Evolutionary conservation across 2,113 vertebrate genomes (phyloP).

Genomic region (Choloepus hoffmanni): DNA sequence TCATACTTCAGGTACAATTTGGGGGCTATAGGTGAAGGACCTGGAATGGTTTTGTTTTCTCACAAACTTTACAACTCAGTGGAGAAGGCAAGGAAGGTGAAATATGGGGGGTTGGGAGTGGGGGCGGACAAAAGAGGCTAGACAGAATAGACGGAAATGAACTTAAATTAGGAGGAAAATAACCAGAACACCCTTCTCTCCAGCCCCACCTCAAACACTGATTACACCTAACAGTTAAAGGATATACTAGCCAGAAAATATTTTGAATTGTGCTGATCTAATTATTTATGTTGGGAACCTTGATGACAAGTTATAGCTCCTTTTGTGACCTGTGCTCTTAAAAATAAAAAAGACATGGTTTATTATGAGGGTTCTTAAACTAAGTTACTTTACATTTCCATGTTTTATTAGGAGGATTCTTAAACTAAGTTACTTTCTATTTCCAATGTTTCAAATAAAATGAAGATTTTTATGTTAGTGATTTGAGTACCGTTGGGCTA

Average conservation of each 20-base stretch:
- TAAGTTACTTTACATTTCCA: background rate
- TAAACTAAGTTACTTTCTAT: background rate
- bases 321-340: background rate
- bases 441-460: constrained; percentile 52
- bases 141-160: background rate
- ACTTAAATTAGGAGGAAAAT: background rate
- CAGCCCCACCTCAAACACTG: background rate
- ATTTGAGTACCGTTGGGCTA: constrained; percentile 12
- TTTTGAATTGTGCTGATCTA: background rate
- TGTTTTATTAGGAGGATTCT: constrained; percentile 9
- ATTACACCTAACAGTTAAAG: background rate
- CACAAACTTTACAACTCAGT: background rate
- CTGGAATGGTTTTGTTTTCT: constrained; percentile 42
- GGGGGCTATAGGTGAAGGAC: background rate
- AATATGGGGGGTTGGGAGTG: background rate
- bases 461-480: constrained; percentile 34
- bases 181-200: background rate
- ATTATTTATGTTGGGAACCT: constrained; percentile 30
- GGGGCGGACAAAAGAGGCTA: background rate
- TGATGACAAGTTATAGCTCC: background rate
- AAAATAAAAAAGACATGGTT: background rate
- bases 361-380: constrained; percentile 26
- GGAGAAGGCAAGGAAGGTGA: background rate
- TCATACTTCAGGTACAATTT: background rate
- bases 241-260: background rate